Percentiles rank a stretch among this genome's conserved stretches.
These are phyloP conservation scores for Erethizon dorsatum DNA, from an alignment of 2,797 vertebrate species.

Conservation along the genomic window DNA sequence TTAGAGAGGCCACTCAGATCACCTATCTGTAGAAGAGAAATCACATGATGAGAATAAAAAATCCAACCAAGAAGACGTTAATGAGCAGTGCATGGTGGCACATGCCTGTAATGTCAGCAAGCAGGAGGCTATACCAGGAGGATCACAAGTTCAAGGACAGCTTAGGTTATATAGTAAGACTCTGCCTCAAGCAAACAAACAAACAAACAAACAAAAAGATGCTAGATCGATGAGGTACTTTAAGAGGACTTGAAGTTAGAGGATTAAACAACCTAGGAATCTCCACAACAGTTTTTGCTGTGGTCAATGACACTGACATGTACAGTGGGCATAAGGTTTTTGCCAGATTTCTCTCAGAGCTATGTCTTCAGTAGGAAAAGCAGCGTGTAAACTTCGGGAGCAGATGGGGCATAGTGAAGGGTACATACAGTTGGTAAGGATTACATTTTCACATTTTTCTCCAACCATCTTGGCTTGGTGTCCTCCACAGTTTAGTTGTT, in stretches of 20 bases:
- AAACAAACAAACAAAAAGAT: conserved; percentile 51
- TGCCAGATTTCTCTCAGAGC: conserved; percentile 20
- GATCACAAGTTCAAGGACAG: neutral
- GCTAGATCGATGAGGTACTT: conserved; percentile 64
- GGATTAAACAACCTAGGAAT: conserved; percentile 79
- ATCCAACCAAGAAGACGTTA: conserved; percentile 49
- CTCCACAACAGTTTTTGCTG: conserved; percentile 38
- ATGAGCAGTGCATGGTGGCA: neutral
- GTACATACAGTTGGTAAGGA: neutral
- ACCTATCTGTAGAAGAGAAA: conserved; percentile 83
- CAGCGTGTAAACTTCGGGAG: neutral
- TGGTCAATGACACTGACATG: neutral
- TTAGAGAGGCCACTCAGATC: conserved; percentile 84
- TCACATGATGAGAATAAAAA: conserved; percentile 69
- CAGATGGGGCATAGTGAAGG: neutral
- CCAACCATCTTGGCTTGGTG: neutral
- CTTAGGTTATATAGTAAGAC: neutral
- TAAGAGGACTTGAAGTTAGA: conserved; percentile 82
- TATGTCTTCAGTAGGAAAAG: neutral
- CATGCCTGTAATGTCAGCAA: neutral
- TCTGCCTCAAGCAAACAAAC: neutral
- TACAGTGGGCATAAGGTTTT: conserved; percentile 67
- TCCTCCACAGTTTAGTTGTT: conserved; percentile 21
- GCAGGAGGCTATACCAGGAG: neutral
- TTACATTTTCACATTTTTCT: conserved; percentile 9